These are phyloP conservation scores for Acromyrmex charruanus DNA, from an alignment of 1,140 invertebrate genomes.

Conservation along the genomic window DNA sequence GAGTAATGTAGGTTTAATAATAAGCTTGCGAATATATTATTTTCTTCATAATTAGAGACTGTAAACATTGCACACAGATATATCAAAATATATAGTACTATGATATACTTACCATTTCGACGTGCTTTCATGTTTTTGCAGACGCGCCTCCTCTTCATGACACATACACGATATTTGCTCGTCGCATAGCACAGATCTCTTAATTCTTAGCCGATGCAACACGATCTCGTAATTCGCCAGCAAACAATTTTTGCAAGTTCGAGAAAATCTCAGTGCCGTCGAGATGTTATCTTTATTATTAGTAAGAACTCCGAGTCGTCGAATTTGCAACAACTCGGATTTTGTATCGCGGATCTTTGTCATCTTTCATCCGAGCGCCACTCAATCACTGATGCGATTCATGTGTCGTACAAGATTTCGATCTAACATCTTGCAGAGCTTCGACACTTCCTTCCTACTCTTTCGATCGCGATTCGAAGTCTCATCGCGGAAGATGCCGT, in stretches of 20 bases:
- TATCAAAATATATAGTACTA: neutral
- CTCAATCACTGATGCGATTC: neutral
- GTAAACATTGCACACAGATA: neutral
- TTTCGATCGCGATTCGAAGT: neutral
- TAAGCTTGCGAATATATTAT: neutral
- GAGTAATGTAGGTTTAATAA: neutral
- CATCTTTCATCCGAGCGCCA: slow-evolving; percentile 8
- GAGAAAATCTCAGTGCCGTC: slow-evolving; percentile 30
- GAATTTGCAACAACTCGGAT: slow-evolving; percentile 1
- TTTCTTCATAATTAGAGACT: neutral
- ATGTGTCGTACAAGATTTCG: too few species aligned
- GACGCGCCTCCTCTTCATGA: neutral
- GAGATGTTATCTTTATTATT: slow-evolving; percentile 18
- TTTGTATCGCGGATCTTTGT: neutral
- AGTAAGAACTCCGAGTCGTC: neutral
- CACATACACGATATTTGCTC: slow-evolving; percentile 15
- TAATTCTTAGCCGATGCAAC: slow-evolving; percentile 38
- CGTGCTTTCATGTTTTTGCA: neutral
- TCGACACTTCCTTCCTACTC: neutral
- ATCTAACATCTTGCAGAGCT: neutral
- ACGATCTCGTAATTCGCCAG: slow-evolving; percentile 16
- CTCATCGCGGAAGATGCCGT: neutral
- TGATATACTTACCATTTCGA: slow-evolving; percentile 39
- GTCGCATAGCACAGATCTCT: slow-evolving; percentile 4
- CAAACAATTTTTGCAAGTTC: slow-evolving; percentile 39